Evolutionary conservation across 2,888 invertebrate species (phyloP), one percentile per base, ranked within the genome.

Genomic region (Phorcus lineatus): DNA sequence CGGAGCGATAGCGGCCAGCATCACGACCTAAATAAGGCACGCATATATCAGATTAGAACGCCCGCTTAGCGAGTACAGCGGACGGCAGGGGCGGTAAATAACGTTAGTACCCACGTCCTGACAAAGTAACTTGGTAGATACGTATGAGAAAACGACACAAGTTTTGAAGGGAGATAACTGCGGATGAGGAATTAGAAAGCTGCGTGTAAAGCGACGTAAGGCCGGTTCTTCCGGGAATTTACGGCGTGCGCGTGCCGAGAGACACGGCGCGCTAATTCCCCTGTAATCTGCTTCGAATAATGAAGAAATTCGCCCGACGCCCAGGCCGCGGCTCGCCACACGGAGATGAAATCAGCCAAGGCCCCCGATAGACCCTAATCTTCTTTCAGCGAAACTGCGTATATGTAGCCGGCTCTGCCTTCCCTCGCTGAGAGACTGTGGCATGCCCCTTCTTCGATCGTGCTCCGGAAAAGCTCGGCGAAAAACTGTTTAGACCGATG

Each of bases 281-380:
- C 62, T 28, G 62, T 62, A 62, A 62, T 62, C 62, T 62, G 62
- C 62, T 62, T 62, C 28, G 62, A 62, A 62, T 62, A 62, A 62
- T 62, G 62, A 62, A 62, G 62, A 62, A 62, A 62, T 62, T 62
- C 62, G 62, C 62, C 62, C 62, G 62, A 62, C 62, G 62, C 62
- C 62, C 28, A 16, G 28, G 62, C 62, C 62, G 62, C 28, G 62
- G 62, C 62, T 62, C 28, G 62, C 62, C 62, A 62, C 62, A 62
- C 62, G 62, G 62, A 62, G 62, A 62, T 62, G 62, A 62, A 62
- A 62, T 62, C 62, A 62, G 62, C 62, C 22, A 62, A 24, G 24
- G 62, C 28, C 62, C 62, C 28, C 62, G 62, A 62, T 62, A 62
- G 62, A 28, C 62, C 28, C 28, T 62, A 62, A 62, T 62, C 62